Evolutionary conservation across 1,140 invertebrate species (phyloP).

Genomic region (Glossosoma conforme): DNA sequence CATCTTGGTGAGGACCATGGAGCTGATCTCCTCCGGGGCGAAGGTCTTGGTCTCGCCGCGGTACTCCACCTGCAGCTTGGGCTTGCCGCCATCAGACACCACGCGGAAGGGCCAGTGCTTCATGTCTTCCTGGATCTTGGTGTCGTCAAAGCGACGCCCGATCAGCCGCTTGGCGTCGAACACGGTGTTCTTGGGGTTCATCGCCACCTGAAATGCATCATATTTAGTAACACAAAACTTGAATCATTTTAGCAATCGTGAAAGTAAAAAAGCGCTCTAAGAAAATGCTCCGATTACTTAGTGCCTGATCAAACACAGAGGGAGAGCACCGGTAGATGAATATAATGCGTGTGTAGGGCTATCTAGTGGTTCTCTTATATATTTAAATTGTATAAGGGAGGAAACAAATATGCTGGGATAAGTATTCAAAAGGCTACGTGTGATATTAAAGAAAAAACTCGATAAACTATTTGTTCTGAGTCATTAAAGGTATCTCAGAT

Average conservation of each 20-base stretch:
- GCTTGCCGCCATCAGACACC: slow-evolving; percentile 62
- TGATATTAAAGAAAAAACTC: no score
- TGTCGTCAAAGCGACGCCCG: slow-evolving; percentile 71
- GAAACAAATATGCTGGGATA: no score
- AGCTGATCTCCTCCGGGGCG: slow-evolving; percentile 80
- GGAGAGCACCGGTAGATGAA: no score
- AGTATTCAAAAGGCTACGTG: no score
- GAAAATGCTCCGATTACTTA: not conserved
- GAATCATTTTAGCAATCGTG: no score
- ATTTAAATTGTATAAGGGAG: no score
- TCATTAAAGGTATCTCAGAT: no score
- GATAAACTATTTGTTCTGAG: no score
- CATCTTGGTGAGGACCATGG: slow-evolving; percentile 73
- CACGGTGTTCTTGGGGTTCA: slow-evolving; percentile 82
- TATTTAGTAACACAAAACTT: slow-evolving; percentile 1
- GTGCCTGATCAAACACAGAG: no score
- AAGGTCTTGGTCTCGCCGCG: slow-evolving; percentile 72
- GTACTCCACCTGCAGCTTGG: slow-evolving; percentile 71
- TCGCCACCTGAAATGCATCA: slow-evolving; percentile 53
- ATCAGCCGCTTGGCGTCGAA: slow-evolving; percentile 80
- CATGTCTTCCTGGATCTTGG: slow-evolving; percentile 68
- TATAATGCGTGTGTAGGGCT: no score
- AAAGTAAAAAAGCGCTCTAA: no score
- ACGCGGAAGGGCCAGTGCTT: slow-evolving; percentile 80
- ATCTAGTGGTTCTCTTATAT: no score